Percentiles rank a stretch among this genome's conserved stretches.
phyloP scores from a whole-genome alignment of 2,113 vertebrate species.

The Seriola aureovittata region DNA sequence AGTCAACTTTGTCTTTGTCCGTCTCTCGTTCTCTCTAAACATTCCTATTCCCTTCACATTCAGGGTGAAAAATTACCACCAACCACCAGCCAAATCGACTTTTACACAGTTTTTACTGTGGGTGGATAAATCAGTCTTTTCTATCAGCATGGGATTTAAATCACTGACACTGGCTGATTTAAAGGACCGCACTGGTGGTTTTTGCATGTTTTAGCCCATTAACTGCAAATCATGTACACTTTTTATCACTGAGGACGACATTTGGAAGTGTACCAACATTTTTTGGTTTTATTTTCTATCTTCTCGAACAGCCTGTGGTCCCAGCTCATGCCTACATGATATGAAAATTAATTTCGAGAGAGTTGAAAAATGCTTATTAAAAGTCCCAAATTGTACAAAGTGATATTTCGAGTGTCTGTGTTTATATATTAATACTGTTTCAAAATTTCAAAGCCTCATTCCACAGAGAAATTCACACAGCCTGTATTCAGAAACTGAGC shows the following conservation, averaged over 20 bases:
- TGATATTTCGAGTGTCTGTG: too few species aligned
- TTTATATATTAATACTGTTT: too few species aligned
- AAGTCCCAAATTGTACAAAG: too few species aligned
- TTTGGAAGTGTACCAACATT: not conserved
- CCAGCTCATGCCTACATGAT: not conserved
- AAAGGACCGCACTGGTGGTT: not conserved
- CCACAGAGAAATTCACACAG: too few species aligned
- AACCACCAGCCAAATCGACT: not conserved
- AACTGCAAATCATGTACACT: not conserved
- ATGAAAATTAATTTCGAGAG: not conserved
- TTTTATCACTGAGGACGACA: not conserved
- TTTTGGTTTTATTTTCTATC: not conserved
- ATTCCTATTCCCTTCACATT: not conserved
- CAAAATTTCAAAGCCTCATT: too few species aligned
- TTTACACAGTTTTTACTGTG: slow-evolving; percentile 4
- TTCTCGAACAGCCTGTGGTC: not conserved
- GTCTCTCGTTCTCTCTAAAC: not conserved
- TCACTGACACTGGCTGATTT: slow-evolving; percentile 2
- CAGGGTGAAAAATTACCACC: slow-evolving; percentile 1
- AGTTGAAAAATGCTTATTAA: not conserved
- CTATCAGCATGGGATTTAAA: slow-evolving; percentile 22
- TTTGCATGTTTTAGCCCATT: not conserved
- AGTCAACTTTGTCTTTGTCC: slow-evolving; percentile 2
- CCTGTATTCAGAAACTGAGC: too few species aligned
- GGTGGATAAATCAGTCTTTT: slow-evolving; percentile 14